These are phyloP conservation scores for Scomber scombrus DNA, from an alignment of 2,113 vertebrate genomes.

Conservation along the genomic window DNA sequence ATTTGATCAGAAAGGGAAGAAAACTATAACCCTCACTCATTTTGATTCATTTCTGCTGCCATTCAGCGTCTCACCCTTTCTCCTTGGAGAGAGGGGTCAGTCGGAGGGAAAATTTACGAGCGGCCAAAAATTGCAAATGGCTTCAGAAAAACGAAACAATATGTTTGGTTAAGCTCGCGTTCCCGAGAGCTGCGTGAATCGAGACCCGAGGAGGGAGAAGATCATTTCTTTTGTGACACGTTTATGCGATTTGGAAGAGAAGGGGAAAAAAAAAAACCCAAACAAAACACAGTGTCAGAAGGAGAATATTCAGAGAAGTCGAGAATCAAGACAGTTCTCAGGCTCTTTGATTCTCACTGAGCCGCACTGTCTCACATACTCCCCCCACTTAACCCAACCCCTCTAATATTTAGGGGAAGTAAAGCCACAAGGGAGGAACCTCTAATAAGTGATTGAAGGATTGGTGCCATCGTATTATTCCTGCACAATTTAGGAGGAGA, in stretches of 20 bases:
- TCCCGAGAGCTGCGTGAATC: conserved; percentile 12
- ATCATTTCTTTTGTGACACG: conserved; percentile 28
- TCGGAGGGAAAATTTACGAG: conserved; percentile 33
- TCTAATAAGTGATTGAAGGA: conserved; percentile 74
- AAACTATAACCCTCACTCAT: conserved; percentile 2
- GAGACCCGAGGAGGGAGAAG: conserved; percentile 22
- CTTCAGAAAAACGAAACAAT: conserved; percentile 32
- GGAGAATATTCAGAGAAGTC: conserved; percentile 39
- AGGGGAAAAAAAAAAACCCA: neutral
- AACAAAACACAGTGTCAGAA: conserved; percentile 27
- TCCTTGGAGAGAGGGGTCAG: conserved; percentile 34
- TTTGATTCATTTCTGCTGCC: conserved; percentile 43
- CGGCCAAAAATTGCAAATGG: conserved; percentile 20
- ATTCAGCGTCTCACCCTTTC: neutral
- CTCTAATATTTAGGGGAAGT: conserved; percentile 27
- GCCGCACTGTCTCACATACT: conserved; percentile 8
- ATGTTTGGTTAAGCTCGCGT: conserved; percentile 34
- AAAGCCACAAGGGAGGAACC: conserved; percentile 54
- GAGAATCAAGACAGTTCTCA: conserved; percentile 40
- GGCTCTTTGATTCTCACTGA: conserved; percentile 42
- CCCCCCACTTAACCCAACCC: neutral
- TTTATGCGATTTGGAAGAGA: conserved; percentile 19
- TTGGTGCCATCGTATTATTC: conserved; percentile 64
- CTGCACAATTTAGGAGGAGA: conserved; percentile 61
- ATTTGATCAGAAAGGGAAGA: conserved; percentile 25